Evolutionary conservation across 2,113 vertebrate genomes (phyloP).

Genomic region (Misgurnus anguillicaudatus): DNA sequence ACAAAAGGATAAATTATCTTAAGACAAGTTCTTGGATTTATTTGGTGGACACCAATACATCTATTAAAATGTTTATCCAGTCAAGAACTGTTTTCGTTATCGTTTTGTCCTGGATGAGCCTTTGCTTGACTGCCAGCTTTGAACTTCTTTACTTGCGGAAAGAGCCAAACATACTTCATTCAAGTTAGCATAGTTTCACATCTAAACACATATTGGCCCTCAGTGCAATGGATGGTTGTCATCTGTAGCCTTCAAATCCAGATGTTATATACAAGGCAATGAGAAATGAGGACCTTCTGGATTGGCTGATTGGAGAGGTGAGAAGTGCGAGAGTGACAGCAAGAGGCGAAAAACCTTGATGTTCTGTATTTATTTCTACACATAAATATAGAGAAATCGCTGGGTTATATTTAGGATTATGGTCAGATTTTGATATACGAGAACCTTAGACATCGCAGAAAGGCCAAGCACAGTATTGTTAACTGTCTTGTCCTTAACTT

Average conservation of each 20-base stretch:
- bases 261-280: slow-evolving; percentile 44
- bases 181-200: slow-evolving; percentile 8
- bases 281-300: slow-evolving; percentile 39
- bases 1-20: neutral
- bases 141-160: neutral
- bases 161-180: neutral
- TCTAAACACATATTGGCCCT: slow-evolving; percentile 26
- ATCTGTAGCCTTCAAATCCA: slow-evolving; percentile 35
- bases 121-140: neutral
- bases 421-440: neutral
- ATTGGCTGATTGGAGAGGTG: slow-evolving; percentile 46
- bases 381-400: neutral
- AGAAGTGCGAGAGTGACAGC: slow-evolving; percentile 30
- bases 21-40: neutral
- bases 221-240: slow-evolving; percentile 15
- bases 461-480: slow-evolving; percentile 26
- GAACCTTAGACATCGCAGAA: slow-evolving; percentile 30
- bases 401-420: neutral
- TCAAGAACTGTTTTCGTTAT: slow-evolving; percentile 10
- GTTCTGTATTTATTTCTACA: slow-evolving; percentile 1
- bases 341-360: slow-evolving; percentile 14
- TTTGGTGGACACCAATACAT: neutral
- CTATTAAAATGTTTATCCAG: slow-evolving; percentile 5
- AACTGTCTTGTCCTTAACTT: slow-evolving; percentile 45
- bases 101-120: neutral